These are phyloP conservation scores for Eupithecia dodoneata DNA, from an alignment of 2,888 invertebrate species.

Conservation along the genomic window DNA sequence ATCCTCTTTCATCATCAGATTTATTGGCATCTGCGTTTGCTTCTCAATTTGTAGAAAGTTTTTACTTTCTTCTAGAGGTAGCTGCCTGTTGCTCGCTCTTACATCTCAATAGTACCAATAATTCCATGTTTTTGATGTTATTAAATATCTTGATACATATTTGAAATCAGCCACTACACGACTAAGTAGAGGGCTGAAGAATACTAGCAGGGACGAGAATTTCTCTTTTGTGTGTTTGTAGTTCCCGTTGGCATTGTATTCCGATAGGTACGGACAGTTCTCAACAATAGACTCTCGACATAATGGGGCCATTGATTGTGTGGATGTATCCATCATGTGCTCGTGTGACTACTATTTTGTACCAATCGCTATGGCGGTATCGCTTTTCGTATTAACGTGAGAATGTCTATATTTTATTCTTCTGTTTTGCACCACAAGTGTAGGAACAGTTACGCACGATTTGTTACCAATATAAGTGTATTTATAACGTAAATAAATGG, in stretches of 20 bases:
- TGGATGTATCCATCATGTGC: conserved; percentile 62
- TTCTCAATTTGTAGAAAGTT: conserved; percentile 1
- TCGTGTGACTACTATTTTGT: conserved; percentile 65
- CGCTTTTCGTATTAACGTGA: conserved; percentile 55
- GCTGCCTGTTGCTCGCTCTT: not conserved
- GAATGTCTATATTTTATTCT: conserved; percentile 42
- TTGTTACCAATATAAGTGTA: not conserved
- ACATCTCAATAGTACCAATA: not conserved
- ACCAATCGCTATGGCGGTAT: conserved; percentile 50
- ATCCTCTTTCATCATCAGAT: conserved; percentile 48
- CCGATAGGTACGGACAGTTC: conserved; percentile 76
- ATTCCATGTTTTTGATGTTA: not conserved
- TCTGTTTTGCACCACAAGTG: conserved; percentile 38
- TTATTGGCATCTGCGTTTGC: conserved; percentile 31
- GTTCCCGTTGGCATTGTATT: conserved; percentile 69
- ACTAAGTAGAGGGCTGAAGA: conserved; percentile 23
- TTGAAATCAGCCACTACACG: not conserved
- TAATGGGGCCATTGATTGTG: conserved; percentile 81
- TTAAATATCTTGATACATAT: not conserved
- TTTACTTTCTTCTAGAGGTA: not conserved
- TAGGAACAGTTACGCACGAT: conserved; percentile 8
- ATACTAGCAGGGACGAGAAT: conserved; percentile 57
- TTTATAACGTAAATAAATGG: not conserved
- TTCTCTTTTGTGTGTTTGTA: conserved; percentile 64
- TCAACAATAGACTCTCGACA: conserved; percentile 78